A percentile compares a stretch with the other conserved stretches of the same genome.
Conservation (phyloP, 92 coral and sea anemone genomes). For the Ricordea florida region DNA sequence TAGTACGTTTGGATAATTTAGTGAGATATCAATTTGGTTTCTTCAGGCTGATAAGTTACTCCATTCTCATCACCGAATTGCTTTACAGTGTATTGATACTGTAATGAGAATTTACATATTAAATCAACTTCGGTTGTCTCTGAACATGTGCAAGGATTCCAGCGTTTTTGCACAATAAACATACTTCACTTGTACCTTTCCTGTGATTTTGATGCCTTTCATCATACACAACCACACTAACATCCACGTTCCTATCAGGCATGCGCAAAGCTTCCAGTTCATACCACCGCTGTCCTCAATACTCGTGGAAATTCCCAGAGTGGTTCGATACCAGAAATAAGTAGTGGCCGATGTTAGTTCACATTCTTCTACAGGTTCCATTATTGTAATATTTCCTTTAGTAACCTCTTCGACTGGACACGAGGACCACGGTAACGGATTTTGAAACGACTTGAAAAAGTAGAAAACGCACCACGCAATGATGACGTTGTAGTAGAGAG, state of each 20-base stretch:
- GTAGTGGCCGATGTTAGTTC: conserved; percentile 74
- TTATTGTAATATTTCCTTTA: conserved; percentile 65
- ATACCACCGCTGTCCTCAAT: conserved; percentile 89
- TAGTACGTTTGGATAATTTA: too few relatives aligned
- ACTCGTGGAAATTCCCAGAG: conserved; percentile 70
- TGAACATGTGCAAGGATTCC: too few relatives aligned
- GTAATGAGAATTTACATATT: too few relatives aligned
- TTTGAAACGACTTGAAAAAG: conserved; percentile 92
- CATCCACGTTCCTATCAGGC: conserved; percentile 86
- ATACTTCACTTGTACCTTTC: conserved; percentile 79
- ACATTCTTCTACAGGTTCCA: conserved; percentile 76
- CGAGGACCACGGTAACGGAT: conserved; percentile 90
- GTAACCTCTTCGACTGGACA: conserved; percentile 77
- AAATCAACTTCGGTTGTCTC: too few relatives aligned
- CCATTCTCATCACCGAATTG: too few relatives aligned
- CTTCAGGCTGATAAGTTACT: too few relatives aligned
- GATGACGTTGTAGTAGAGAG: conserved; percentile 92
- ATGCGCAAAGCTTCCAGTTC: conserved; percentile 93
- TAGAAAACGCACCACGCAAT: conserved; percentile 98
- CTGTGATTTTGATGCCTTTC: conserved; percentile 94
- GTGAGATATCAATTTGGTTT: too few relatives aligned
- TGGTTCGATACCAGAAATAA: conserved; percentile 97
- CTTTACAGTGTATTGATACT: too few relatives aligned
- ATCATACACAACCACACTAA: conserved; percentile 96
- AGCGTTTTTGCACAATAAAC: too few relatives aligned